Percentiles rank a stretch among this genome's conserved stretches.
These are phyloP conservation scores for Callinectes sapidus DNA, from an alignment of 2,888 invertebrate species.

Conservation along the genomic window DNA sequence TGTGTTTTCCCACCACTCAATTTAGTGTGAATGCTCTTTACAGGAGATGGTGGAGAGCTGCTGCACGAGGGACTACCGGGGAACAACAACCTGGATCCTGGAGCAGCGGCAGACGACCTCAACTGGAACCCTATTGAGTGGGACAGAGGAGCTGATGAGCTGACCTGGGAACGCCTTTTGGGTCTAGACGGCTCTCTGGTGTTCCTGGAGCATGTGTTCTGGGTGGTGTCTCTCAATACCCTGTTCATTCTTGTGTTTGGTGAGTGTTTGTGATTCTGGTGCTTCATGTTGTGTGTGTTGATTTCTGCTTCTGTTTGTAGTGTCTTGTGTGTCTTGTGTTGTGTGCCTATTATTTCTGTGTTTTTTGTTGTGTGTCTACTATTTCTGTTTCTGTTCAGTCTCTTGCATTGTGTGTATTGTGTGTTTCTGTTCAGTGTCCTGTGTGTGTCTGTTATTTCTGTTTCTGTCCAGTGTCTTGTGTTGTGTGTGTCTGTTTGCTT, in stretches of 20 bases:
- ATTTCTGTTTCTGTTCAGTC: too few species aligned
- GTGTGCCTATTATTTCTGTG: too few species aligned
- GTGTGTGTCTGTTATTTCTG: too few species aligned
- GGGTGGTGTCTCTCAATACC: conserved; percentile 98
- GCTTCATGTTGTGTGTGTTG: not conserved
- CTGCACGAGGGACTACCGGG: conserved; percentile 55
- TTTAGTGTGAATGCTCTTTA: not conserved
- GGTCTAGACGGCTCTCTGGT: conserved; percentile 97
- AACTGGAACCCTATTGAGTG: conserved; percentile 99
- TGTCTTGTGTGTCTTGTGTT: too few species aligned
- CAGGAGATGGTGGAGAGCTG: conserved; percentile 57
- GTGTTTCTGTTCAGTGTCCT: conserved; percentile 96
- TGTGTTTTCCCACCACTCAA: too few species aligned
- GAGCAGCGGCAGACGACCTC: conserved; percentile 81
- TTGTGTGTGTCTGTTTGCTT: not conserved
- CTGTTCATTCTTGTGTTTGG: conserved; percentile 95
- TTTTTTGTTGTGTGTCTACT: too few species aligned
- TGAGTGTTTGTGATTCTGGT: conserved; percentile 74
- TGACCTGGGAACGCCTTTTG: conserved; percentile 97
- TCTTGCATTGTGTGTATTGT: not conserved
- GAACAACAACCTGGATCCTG: conserved; percentile 62
- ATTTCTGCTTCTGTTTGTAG: not conserved
- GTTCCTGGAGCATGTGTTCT: conserved; percentile 98
- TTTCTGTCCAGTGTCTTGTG: not conserved
- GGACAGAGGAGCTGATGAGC: conserved; percentile 97